Evolutionary conservation across 1,140 invertebrate species (phyloP).

Genomic region (Scylla paramamosain): DNA sequence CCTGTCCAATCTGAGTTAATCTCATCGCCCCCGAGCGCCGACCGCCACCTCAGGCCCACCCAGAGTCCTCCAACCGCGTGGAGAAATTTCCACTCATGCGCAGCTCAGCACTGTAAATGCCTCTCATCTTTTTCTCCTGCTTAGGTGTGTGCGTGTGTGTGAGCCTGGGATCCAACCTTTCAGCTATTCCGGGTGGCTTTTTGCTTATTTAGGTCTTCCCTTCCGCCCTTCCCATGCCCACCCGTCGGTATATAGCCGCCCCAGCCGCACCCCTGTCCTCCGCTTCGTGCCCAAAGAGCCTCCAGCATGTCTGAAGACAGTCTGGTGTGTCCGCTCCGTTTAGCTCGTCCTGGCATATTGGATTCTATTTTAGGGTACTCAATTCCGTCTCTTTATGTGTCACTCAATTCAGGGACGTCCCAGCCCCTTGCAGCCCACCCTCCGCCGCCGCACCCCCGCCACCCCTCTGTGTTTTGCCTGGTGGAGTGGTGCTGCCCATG

Average conservation of each 20-base stretch:
- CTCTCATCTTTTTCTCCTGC: not conserved
- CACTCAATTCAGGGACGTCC: not conserved
- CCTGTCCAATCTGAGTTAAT: not conserved
- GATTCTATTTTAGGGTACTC: not conserved
- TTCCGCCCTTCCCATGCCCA: not conserved
- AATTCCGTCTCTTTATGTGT: not conserved
- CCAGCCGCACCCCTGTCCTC: not conserved
- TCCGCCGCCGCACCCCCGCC: not conserved
- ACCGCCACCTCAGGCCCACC: not conserved
- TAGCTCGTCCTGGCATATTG: not conserved
- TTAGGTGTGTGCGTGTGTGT: not conserved
- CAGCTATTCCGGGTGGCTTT: not conserved
- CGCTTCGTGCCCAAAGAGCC: not conserved
- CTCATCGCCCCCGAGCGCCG: not conserved
- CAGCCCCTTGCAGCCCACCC: not conserved
- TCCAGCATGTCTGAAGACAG: not conserved
- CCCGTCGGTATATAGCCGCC: too few relatives aligned
- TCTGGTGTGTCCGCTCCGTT: not conserved
- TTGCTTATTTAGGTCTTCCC: constrained; percentile 13
- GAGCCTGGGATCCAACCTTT: not conserved
- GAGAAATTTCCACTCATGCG: not conserved
- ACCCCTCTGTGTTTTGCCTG: too few relatives aligned
- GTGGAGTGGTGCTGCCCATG: too few relatives aligned
- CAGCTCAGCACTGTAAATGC: not conserved
- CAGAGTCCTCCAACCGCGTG: not conserved